Conservation (phyloP, 1,140 invertebrate genomes). For the Drosophila nikananu region DNA sequence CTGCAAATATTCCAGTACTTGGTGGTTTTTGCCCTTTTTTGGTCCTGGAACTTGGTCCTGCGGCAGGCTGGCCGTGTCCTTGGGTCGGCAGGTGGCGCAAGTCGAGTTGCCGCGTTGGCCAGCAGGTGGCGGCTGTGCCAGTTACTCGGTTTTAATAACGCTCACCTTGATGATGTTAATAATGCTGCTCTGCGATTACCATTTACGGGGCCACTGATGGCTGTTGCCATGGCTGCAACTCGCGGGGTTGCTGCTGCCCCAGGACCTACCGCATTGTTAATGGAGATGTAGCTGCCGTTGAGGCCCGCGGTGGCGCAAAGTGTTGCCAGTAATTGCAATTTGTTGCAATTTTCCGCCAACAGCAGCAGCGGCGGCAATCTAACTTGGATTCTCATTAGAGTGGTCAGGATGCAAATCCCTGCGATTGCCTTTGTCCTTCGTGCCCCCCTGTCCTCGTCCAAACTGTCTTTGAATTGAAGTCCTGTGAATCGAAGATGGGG, state of each 20-base stretch:
- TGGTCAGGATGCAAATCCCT: conserved; percentile 6
- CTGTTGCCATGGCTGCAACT: conserved; percentile 32
- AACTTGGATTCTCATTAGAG: conserved; percentile 46
- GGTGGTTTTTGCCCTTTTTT: not conserved
- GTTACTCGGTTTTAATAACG: conserved; percentile 52
- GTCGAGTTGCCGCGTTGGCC: conserved; percentile 33
- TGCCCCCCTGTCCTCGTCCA: not conserved
- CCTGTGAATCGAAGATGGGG: conserved; percentile 17
- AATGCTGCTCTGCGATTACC: conserved; percentile 68
- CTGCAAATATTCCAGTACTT: conserved; percentile 30
- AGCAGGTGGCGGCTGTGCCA: conserved; percentile 38
- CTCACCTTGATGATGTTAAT: conserved; percentile 68
- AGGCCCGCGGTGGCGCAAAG: conserved; percentile 37
- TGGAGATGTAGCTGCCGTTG: conserved; percentile 9
- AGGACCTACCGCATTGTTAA: conserved; percentile 37
- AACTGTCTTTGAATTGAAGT: conserved; percentile 1
- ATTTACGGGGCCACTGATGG: conserved; percentile 35
- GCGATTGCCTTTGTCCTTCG: not conserved
- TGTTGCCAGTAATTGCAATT: conserved; percentile 60
- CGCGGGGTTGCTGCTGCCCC: conserved; percentile 16
- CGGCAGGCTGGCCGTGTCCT: conserved; percentile 24
- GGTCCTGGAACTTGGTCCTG: conserved; percentile 23
- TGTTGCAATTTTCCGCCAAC: conserved; percentile 31
- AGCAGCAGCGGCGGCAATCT: conserved; percentile 32
- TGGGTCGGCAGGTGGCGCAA: conserved; percentile 32